Percentiles rank a stretch among this genome's conserved stretches.
Evolutionary conservation across 2,113 vertebrate genomes (phyloP).

Genomic region (Spea bombifrons): DNA sequence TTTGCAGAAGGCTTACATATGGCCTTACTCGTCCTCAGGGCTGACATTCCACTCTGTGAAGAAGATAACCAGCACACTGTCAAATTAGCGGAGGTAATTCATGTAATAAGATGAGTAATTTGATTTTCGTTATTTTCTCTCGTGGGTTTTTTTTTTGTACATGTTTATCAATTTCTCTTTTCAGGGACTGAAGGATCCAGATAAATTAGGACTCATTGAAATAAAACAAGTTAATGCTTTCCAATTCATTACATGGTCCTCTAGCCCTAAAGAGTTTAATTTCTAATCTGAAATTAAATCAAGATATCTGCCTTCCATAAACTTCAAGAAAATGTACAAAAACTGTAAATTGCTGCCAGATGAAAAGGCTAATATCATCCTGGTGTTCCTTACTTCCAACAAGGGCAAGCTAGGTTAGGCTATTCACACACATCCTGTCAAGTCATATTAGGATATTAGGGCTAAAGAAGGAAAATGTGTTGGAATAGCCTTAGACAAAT

Average conservation of each 20-base stretch:
- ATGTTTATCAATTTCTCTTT: conserved; percentile 36
- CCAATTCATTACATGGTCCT: conserved; percentile 18
- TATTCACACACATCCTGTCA: conserved; percentile 44
- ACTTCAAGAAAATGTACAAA: conserved; percentile 10
- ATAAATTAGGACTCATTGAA: conserved; percentile 29
- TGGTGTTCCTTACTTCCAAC: conserved; percentile 18
- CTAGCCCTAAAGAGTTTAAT: conserved; percentile 26
- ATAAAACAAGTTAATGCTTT: background rate
- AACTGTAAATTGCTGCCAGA: conserved; percentile 44
- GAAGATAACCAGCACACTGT: conserved; percentile 50
- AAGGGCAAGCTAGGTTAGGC: conserved; percentile 34
- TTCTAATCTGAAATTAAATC: conserved; percentile 30
- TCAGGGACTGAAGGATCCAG: conserved; percentile 14
- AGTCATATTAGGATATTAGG: conserved; percentile 12
- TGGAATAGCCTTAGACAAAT: conserved; percentile 12
- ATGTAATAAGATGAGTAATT: conserved; percentile 43
- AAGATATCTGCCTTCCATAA: conserved; percentile 25
- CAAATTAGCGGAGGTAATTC: conserved; percentile 63
- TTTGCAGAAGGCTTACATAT: conserved; percentile 72
- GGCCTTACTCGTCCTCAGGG: conserved; percentile 68
- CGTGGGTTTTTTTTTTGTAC: conserved; percentile 23
- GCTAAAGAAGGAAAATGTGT: background rate
- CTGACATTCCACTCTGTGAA: conserved; percentile 59
- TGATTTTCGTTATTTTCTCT: conserved; percentile 14
- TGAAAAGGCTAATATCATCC: conserved; percentile 21